Base-by-base conservation (phyloP, 1,140 invertebrate genomes). In the Zaprionus camerounensis region DNA sequence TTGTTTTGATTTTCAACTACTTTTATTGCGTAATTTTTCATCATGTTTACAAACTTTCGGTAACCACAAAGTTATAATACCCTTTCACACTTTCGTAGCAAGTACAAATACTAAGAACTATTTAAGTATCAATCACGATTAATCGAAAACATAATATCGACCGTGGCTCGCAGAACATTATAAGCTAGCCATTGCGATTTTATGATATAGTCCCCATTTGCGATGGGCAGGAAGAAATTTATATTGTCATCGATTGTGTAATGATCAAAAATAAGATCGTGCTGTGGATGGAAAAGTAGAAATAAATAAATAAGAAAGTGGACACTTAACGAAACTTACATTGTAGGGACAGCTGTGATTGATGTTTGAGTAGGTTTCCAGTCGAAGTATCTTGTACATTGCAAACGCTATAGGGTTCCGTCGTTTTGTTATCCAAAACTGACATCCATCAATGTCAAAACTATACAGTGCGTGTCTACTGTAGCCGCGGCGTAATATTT, bases 331-430 rank as follows among this genome's bases (percentile, higher is more conserved):
- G 9, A 9, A 7, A 71, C 77, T 71, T 12, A 79, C 77, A 55
- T 71, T 17, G 24, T 41, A 72, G 22, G 77, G 77, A 56, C 77
- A 80, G 0, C 36, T 58, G 36, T 80, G 77, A 65, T 80, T 80
- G 5, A 80, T 53, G 31, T 80, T 80, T 6, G 57, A 58, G n/a
- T 44, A 69, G 2, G 3, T 31, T 1, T 36, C 22, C 1, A 76
- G 2, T 0, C 49, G 36, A 6, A 76, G 13, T 1, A 56, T 20
- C 2, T 76, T 71, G 34, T 34, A 80, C 22, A 80, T 22, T 0
- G 41, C 36, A 17, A 69, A 34, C 2, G 77, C 68, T 2, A 76
- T 41, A 0, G 59, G 41, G 64, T 80, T 80, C n/a, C 73, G 68
- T 17, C 59, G 49, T 31, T 44, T 76, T n/a, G 20, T 63, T 5